Evolutionary conservation across 2,113 vertebrate species (phyloP), one percentile per base, ranked within the genome.

Genomic region (Sylvilagus bachmani): DNA sequence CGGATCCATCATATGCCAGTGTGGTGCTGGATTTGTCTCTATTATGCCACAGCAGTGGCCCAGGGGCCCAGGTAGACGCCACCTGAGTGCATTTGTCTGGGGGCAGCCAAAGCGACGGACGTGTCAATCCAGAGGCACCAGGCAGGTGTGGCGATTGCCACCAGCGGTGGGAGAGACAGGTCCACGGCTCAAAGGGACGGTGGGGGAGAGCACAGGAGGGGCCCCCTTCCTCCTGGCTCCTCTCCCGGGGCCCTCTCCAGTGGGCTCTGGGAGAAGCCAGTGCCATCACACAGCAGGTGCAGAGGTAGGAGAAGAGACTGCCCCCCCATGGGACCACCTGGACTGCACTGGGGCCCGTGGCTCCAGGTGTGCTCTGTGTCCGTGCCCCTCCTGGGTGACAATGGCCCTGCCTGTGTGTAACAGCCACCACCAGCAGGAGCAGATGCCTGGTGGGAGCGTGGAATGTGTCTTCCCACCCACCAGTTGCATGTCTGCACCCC

Each of bases 21-120:
- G 93, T 19, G 22, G 58, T 16, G 93, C 73, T 73, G 10, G 66
- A 69, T 92, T 97, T 97, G 95, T 97, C 97, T 98, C n/a, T 92
- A 93, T 97, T 92, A 97, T 1, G 75, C 62, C 25, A n/a, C 70
- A 75, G 87, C 85, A 62, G 81, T 82, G n/a, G 92, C 80, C 55
- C 33, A 11, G 89, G 98, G 95, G 53, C 0, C 90, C 94, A 2
- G 12, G 93, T 95, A 67, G 95, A 85, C 77, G 33, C 88, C 90
- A 82, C 55, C 69, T 80, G 95, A 97, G 74, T 38, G 16, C 8
- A 5, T 95, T 89, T 93, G 90, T 91, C 95, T 93, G 73, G 81
- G 89, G 71, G 77, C 81, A 80, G 96, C 93, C 66, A 10, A 8
- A 55, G 69, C 36, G 91, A 93, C 64, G 62, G 94, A 79, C 83